phyloP scores from a whole-genome alignment of 2,888 invertebrate species.

The Dione vanillae region DNA sequence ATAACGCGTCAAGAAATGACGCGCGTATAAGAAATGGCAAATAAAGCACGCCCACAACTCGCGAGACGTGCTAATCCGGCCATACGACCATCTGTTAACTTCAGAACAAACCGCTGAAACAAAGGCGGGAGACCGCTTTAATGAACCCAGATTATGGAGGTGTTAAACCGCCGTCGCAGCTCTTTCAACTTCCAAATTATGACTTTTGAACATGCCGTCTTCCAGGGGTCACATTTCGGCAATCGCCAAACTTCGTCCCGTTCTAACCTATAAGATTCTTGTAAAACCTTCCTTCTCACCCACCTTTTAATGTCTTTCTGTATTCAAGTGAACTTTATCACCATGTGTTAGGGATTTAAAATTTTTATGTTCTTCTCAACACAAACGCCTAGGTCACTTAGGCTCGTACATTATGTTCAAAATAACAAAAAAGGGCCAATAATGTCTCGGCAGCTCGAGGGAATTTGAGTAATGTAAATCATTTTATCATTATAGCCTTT shows the following conservation, averaged over 20 bases:
- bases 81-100: conserved; percentile 81
- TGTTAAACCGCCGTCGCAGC: conserved; percentile 78
- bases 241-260: conserved; percentile 68
- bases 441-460: conserved; percentile 72
- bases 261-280: conserved; percentile 58
- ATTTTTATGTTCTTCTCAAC: conserved; percentile 31
- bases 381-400: conserved; percentile 68
- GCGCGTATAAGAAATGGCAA: conserved; percentile 42
- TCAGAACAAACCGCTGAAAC: conserved; percentile 81
- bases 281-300: conserved; percentile 71
- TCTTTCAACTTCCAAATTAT: conserved; percentile 83
- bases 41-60: conserved; percentile 58
- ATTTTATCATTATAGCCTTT: conserved; percentile 79
- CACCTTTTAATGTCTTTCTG: conserved; percentile 62
- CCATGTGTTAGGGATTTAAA: conserved; percentile 49
- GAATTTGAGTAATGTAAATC: conserved; percentile 83
- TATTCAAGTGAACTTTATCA: conserved; percentile 66
- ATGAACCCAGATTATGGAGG: conserved; percentile 84
- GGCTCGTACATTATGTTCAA: conserved; percentile 80
- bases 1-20: conserved; percentile 39
- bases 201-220: conserved; percentile 74
- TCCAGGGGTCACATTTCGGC: conserved; percentile 78
- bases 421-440: conserved; percentile 74
- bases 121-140: conserved; percentile 79
- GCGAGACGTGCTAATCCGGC: conserved; percentile 74